These are phyloP conservation scores for Drosophila sucinea DNA, from an alignment of 1,140 invertebrate species.

Conservation along the genomic window DNA sequence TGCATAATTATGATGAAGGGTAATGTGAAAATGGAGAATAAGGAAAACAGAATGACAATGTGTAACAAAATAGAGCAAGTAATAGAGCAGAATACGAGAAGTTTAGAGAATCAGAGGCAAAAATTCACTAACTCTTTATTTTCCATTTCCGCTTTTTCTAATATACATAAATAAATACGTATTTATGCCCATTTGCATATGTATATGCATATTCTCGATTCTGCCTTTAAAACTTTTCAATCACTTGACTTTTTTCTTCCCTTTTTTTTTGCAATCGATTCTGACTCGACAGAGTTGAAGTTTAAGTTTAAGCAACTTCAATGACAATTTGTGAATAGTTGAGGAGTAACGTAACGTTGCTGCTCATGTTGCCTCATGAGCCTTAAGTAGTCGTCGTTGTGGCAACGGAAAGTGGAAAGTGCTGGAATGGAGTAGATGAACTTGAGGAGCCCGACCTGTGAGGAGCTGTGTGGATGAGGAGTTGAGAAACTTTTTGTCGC, in stretches of 20 bases:
- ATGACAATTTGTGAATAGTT: slow-evolving; percentile 15
- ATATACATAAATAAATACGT: neutral
- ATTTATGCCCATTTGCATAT: neutral
- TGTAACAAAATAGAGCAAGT: too few species aligned
- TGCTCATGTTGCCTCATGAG: slow-evolving; percentile 38
- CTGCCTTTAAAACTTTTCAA: neutral
- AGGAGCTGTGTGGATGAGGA: slow-evolving; percentile 26
- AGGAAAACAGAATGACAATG: too few species aligned
- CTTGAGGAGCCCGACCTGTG: neutral
- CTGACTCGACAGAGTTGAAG: neutral
- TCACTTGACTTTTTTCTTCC: neutral
- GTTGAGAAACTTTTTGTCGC: slow-evolving; percentile 73
- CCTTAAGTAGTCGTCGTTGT: slow-evolving; percentile 13
- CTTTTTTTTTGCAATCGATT: neutral
- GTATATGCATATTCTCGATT: neutral
- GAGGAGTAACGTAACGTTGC: slow-evolving; percentile 4
- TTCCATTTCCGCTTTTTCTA: neutral
- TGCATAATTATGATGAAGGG: too few species aligned
- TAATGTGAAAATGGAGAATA: too few species aligned
- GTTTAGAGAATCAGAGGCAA: too few species aligned
- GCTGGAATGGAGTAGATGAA: slow-evolving; percentile 1
- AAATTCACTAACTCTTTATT: too few species aligned
- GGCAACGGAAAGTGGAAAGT: slow-evolving; percentile 13
- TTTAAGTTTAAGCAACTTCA: slow-evolving; percentile 15
- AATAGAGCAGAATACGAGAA: too few species aligned